Percentiles rank a stretch among this genome's conserved stretches.
Evolutionary conservation across 2,797 vertebrate species (phyloP).

Genomic region (Luscinia luscinia): DNA sequence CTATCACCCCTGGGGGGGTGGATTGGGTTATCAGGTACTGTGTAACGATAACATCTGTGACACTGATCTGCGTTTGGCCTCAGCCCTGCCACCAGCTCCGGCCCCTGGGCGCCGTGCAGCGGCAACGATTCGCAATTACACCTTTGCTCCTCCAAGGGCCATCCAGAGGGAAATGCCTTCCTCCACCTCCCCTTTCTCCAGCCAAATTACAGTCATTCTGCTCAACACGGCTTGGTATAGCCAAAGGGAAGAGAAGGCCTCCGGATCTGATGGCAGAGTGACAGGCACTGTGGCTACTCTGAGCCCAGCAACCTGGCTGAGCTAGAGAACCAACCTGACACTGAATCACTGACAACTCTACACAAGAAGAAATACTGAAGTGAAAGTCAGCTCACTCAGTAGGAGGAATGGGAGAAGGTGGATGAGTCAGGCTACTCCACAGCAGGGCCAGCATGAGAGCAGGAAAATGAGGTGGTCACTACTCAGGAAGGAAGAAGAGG

Average conservation of each 20-base stretch:
- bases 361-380: background rate
- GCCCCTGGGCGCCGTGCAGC: background rate
- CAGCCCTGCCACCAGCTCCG: background rate
- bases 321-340: background rate
- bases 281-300: background rate
- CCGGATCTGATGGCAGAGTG: background rate
- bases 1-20: no score
- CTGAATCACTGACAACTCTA: background rate
- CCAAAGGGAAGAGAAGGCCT: background rate
- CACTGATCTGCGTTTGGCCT: no score
- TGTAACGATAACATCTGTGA: background rate
- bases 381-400: background rate
- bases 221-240: background rate
- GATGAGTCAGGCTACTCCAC: background rate
- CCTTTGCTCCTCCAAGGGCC: background rate
- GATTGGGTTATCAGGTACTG: no score
- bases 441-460: background rate
- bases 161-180: background rate
- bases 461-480: background rate
- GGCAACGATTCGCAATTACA: background rate
- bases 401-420: background rate
- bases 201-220: background rate
- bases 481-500: background rate
- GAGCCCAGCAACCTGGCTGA: background rate
- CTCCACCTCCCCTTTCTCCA: background rate